Percentiles rank a stretch among this genome's conserved stretches.
Evolutionary conservation across 2,113 vertebrate species (phyloP).

Genomic region (Tenebrosternarchus preto): DNA sequence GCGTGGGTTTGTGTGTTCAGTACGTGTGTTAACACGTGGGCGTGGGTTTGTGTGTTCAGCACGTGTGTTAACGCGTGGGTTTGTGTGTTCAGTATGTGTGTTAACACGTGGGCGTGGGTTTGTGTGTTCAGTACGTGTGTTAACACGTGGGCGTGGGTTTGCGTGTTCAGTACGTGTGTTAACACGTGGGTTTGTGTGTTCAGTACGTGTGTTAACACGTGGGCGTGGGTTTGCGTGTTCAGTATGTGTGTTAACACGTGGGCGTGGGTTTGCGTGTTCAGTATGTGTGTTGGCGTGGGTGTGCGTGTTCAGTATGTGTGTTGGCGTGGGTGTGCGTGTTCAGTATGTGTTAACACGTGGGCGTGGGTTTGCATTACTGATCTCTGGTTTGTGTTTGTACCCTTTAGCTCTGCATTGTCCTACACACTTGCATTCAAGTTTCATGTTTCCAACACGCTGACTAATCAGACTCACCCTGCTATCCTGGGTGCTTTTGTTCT

Average conservation of each 20-base stretch:
- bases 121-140: background rate
- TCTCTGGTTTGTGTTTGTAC: background rate
- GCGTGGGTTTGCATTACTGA: background rate
- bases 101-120: background rate
- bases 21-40: background rate
- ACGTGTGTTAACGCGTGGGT: background rate
- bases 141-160: background rate
- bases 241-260: background rate
- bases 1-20: constrained; percentile 10
- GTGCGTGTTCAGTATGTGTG: constrained; percentile 2
- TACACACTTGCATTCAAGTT: background rate
- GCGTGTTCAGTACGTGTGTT: background rate
- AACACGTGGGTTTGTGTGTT: constrained; percentile 1
- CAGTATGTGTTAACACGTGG: background rate
- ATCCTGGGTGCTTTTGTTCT: too few species aligned
- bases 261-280: too few species aligned
- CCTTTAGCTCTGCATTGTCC: background rate
- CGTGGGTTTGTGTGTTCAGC: too few species aligned
- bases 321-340: constrained; percentile 2
- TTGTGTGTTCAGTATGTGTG: background rate
- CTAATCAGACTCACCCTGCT: background rate
- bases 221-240: too few species aligned
- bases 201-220: background rate
- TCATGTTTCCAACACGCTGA: background rate
- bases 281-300: background rate